Percentiles rank a stretch among this genome's conserved stretches.
Evolutionary conservation across 2,797 vertebrate genomes (phyloP).

Genomic region (Fundulus diaphanus): DNA sequence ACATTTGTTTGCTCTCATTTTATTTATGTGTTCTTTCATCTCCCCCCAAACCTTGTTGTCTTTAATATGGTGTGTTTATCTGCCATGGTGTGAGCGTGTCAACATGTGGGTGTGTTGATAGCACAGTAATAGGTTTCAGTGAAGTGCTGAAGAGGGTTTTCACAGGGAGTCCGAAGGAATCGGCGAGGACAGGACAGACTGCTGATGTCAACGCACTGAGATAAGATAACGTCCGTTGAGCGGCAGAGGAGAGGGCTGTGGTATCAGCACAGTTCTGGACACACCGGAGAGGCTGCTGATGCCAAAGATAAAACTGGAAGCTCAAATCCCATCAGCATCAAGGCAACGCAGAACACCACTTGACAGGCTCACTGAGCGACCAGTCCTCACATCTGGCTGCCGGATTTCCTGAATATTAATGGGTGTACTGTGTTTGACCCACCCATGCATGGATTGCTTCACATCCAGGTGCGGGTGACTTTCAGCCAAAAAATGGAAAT

Average conservation of each 20-base stretch:
- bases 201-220: slow-evolving; percentile 72
- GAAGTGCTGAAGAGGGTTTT: slow-evolving; percentile 54
- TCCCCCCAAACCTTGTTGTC: not conserved
- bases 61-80: slow-evolving; percentile 2
- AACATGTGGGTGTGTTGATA: slow-evolving; percentile 41
- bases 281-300: slow-evolving; percentile 66
- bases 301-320: slow-evolving; percentile 63
- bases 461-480: not conserved
- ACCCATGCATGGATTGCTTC: not conserved
- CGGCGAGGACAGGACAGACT: slow-evolving; percentile 61
- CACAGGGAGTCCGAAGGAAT: slow-evolving; percentile 53
- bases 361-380: slow-evolving; percentile 48
- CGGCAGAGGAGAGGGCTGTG: slow-evolving; percentile 17
- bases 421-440: slow-evolving; percentile 25
- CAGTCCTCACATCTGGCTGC: slow-evolving; percentile 24
- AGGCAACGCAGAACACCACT: slow-evolving; percentile 38
- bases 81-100: not conserved
- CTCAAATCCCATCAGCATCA: slow-evolving; percentile 67
- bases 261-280: slow-evolving; percentile 45
- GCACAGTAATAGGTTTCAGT: slow-evolving; percentile 55
- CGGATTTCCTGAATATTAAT: slow-evolving; percentile 40
- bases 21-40: not conserved
- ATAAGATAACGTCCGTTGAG: slow-evolving; percentile 68
- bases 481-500: slow-evolving; percentile 4
- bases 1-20: not conserved